Percentiles rank a stretch among this genome's conserved stretches.
Conservation (phyloP, 2,797 vertebrate species). For the Pangasius djambal region DNA sequence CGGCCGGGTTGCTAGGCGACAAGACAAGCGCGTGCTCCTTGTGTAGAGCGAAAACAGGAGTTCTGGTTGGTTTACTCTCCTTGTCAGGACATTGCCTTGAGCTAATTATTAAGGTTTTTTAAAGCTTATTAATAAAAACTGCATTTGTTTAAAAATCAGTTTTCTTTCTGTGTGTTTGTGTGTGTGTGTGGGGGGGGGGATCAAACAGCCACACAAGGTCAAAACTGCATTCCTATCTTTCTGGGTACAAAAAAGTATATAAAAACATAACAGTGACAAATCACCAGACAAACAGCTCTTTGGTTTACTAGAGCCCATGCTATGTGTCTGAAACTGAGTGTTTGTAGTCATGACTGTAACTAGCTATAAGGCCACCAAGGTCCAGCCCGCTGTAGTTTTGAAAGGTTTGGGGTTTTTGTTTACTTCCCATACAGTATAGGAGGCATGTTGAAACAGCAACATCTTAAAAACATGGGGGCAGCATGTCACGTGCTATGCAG, state of each 20-base stretch:
- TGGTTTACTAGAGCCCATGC: background rate
- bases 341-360: background rate
- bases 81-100: background rate
- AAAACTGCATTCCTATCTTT: background rate
- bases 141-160: background rate
- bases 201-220: background rate
- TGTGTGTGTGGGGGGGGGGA: no score
- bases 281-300: background rate
- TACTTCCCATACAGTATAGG: background rate
- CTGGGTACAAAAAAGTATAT: background rate
- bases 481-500: no score
- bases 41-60: no score
- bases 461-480: background rate
- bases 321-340: no score
- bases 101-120: background rate
- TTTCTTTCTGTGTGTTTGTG: no score
- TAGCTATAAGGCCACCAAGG: background rate
- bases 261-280: background rate
- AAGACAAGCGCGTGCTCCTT: background rate
- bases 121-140: background rate
- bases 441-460: background rate
- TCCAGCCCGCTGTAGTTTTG: background rate
- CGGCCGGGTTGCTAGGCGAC: slow-evolving; percentile 62
- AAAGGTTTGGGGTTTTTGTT: background rate
- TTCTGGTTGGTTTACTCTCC: background rate